Evolutionary conservation across 2,888 invertebrate species (phyloP).

Genomic region (Meandrusa payeni): DNA sequence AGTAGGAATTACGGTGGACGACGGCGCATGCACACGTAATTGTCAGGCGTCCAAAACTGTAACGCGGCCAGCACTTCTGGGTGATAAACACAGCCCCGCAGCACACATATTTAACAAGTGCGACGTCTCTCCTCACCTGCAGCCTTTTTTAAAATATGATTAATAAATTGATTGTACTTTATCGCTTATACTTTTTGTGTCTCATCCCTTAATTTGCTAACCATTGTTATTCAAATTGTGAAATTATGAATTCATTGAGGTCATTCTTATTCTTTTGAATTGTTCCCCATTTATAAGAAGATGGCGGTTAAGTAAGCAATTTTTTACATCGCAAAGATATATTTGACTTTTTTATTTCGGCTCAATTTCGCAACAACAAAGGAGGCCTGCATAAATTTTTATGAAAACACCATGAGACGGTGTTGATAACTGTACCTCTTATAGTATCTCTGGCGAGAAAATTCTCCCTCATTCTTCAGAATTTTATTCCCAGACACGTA

Average conservation of each 20-base stretch:
- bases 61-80: too few relatives aligned
- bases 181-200: slow-evolving; percentile 13
- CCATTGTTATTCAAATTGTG: slow-evolving; percentile 67
- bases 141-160: too few relatives aligned
- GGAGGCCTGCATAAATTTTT: slow-evolving; percentile 24
- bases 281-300: slow-evolving; percentile 38
- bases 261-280: slow-evolving; percentile 53
- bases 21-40: too few relatives aligned
- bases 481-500: slow-evolving; percentile 33
- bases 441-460: slow-evolving; percentile 15
- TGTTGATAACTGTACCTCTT: slow-evolving; percentile 21
- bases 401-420: slow-evolving; percentile 17
- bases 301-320: slow-evolving; percentile 28
- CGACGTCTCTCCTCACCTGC: too few relatives aligned
- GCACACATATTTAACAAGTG: too few relatives aligned
- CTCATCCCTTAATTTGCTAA: slow-evolving; percentile 47
- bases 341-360: slow-evolving; percentile 27
- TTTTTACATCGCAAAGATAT: slow-evolving; percentile 28
- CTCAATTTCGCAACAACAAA: slow-evolving; percentile 20
- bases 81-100: too few relatives aligned
- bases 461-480: slow-evolving; percentile 27
- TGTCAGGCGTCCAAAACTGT: too few relatives aligned
- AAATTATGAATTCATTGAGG: slow-evolving; percentile 66
- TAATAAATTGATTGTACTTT: too few relatives aligned
- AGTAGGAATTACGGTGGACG: too few relatives aligned